These are phyloP conservation scores for Sitta carolinensis DNA, from an alignment of 2,797 vertebrate species.

Conservation along the genomic window DNA sequence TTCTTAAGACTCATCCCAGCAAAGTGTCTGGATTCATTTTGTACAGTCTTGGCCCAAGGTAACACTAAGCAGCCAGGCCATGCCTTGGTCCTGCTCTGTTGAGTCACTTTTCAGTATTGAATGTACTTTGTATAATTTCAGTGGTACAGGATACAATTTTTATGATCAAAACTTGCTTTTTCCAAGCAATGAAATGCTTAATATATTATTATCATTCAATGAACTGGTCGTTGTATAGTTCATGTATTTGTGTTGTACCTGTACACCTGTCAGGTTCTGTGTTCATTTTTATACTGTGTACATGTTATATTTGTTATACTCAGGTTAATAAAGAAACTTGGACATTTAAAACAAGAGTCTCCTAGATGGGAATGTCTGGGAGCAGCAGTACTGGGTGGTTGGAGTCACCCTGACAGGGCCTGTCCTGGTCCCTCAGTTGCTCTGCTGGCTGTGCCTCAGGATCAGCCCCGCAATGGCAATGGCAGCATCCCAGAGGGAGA, in stretches of 20 bases:
- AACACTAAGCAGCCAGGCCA: slow-evolving; percentile 23
- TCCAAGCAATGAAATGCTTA: slow-evolving; percentile 70
- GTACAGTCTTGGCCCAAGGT: slow-evolving; percentile 17
- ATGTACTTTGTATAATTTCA: slow-evolving; percentile 90
- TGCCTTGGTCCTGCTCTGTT: neutral
- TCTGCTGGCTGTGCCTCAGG: neutral
- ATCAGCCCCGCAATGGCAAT: rapidly evolving
- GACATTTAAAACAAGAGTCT: slow-evolving; percentile 38
- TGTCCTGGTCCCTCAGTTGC: neutral
- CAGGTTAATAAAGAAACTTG: slow-evolving; percentile 85
- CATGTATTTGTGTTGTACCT: slow-evolving; percentile 32
- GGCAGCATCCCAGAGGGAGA: neutral
- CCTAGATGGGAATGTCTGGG: neutral
- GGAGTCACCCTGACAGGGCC: neutral
- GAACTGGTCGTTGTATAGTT: slow-evolving; percentile 22
- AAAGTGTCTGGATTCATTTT: slow-evolving; percentile 49
- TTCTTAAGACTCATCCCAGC: slow-evolving; percentile 46
- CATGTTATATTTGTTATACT: slow-evolving; percentile 80
- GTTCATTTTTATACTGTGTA: slow-evolving; percentile 82
- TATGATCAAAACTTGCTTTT: slow-evolving; percentile 72
- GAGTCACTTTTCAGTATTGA: slow-evolving; percentile 78
- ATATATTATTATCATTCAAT: slow-evolving; percentile 41
- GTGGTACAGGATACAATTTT: slow-evolving; percentile 79
- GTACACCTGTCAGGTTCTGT: slow-evolving; percentile 73
- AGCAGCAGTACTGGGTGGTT: neutral